Base-by-base conservation (phyloP, 1,140 invertebrate species). In the Leptinotarsa defecta region DNA sequence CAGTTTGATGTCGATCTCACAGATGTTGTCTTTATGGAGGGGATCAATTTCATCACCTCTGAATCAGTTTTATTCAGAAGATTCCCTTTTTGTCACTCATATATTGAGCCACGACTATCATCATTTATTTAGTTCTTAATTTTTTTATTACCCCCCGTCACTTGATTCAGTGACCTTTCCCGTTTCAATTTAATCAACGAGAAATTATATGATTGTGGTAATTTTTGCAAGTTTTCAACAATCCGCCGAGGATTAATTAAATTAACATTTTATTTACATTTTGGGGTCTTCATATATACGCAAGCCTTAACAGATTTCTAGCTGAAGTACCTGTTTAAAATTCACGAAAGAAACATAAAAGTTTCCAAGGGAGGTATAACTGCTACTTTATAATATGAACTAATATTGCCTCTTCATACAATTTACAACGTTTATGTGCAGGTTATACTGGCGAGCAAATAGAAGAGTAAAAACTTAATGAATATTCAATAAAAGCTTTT, bases 341-440 rank as follows among this genome's bases (percentile, higher is more conserved):
- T 68, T 24, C 67, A 68, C 67, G 34, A 68, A 68, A 68, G 67
- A 68, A 68, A 48, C 67, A 68, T 68, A 67, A 68, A 68, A 68
- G 67, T 68, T 68, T 68, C 34, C n/a, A 24, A 65, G 8, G 63
- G 19, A 3, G 63, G 24, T 20, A 65, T 65, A 27, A 65, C 20
- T 6, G 67, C 67, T 48, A 68, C 43, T 43, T 24, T 43, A 68
- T 68, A 17, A 43, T 68, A 68, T 68, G 43, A 48, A 43, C 24
- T 68, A 68, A 68, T 68, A 68, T 68, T 49, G 67, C 43, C 34
- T 68, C 43, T 48, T 43, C 67, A 65, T 68, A 48, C 24, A 68
- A 48, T 68, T 43, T 68, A 68, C 67, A 68, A 48, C 67, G n/a
- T 68, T 19, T 65, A 27, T 65, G 63, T 65, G 19, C 6, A 20